phyloP scores from a whole-genome alignment of 2,888 invertebrate species.

The Pyrgus malvae region DNA sequence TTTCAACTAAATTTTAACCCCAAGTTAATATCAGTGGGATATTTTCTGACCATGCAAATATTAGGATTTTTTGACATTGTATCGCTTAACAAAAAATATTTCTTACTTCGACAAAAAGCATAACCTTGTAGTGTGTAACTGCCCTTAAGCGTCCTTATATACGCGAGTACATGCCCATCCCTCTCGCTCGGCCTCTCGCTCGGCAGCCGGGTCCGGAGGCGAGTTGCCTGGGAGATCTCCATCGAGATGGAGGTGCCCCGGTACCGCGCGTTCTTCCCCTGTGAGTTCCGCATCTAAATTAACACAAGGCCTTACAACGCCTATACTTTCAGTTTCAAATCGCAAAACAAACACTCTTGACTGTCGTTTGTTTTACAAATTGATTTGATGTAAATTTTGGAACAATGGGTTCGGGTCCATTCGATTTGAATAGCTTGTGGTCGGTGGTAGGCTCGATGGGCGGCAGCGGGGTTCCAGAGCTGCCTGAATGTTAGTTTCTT shows the following conservation, averaged over 20 bases:
- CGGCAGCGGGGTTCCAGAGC: conserved; percentile 13
- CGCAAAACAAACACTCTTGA: background rate
- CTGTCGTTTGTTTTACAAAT: conserved; percentile 1
- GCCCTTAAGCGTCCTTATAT: background rate
- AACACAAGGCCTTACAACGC: background rate
- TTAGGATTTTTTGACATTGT: no score
- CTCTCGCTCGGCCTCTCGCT: conserved; percentile 40
- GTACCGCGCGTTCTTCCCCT: conserved; percentile 75
- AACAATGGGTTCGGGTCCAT: conserved; percentile 15
- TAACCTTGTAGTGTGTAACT: background rate
- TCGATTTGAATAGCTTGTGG: conserved; percentile 18
- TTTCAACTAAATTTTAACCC: no score
- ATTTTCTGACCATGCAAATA: no score
- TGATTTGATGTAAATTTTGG: background rate
- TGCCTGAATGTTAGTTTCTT: conserved; percentile 24
- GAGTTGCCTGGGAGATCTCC: conserved; percentile 78
- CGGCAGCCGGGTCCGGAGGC: conserved; percentile 38
- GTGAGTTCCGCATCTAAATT: conserved; percentile 55
- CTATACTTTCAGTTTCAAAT: background rate
- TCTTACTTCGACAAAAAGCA: no score
- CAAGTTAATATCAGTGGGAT: no score
- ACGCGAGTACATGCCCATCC: conserved; percentile 11
- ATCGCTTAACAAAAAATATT: background rate
- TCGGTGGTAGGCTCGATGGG: conserved; percentile 17
- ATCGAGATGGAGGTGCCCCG: conserved; percentile 78